Evolutionary conservation across 2,888 invertebrate genomes (phyloP).

Genomic region (Drosophila setosimentum): DNA sequence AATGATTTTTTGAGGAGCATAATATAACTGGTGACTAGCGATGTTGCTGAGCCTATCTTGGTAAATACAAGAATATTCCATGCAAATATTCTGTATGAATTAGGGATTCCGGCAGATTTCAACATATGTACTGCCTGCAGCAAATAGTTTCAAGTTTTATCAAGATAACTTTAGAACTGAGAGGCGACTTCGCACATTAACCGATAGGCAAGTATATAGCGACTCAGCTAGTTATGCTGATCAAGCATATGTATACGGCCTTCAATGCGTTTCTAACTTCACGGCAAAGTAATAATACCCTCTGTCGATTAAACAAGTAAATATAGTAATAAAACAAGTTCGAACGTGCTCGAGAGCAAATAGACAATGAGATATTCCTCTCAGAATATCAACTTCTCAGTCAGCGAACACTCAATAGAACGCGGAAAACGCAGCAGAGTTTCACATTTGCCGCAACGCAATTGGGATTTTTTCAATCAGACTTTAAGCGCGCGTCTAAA

Average conservation of each 20-base stretch:
- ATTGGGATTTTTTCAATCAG: conserved; percentile 22
- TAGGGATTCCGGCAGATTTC: no score
- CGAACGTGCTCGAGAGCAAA: background rate
- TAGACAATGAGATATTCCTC: background rate
- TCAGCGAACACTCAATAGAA: background rate
- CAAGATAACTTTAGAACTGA: no score
- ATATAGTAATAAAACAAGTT: conserved; percentile 2
- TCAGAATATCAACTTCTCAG: background rate
- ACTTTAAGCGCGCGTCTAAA: background rate
- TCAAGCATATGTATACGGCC: background rate
- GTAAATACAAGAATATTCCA: no score
- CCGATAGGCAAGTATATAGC: background rate
- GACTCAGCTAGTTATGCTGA: background rate
- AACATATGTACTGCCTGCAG: no score
- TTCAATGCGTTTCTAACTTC: background rate
- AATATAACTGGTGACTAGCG: background rate
- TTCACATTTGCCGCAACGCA: conserved; percentile 22
- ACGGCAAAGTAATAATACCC: background rate
- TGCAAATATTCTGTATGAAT: no score
- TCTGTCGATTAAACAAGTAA: background rate
- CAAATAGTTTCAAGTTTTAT: no score
- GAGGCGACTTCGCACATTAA: background rate
- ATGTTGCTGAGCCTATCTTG: background rate
- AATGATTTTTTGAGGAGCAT: background rate
- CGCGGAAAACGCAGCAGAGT: background rate